Percentiles rank a stretch among this genome's conserved stretches.
Evolutionary conservation across 2,113 vertebrate species (phyloP).

Genomic region (Azemiops feae): DNA sequence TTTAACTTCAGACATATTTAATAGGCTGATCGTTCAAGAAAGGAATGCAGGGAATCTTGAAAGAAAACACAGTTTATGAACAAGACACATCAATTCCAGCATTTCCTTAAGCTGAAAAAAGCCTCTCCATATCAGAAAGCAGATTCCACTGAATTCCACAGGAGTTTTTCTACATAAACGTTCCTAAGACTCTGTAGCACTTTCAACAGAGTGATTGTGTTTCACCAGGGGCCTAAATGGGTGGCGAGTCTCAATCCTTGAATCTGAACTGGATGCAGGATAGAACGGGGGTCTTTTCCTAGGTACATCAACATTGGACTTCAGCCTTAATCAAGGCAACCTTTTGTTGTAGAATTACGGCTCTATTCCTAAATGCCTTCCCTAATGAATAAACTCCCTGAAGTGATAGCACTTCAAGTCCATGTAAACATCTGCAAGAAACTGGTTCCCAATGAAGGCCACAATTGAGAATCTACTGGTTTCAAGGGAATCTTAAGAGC

Average conservation of each 20-base stretch:
- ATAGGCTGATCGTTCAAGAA: neutral
- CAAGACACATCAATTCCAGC: slow-evolving; percentile 25
- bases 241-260: neutral
- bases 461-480: neutral
- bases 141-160: neutral
- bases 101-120: neutral
- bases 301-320: neutral
- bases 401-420: neutral
- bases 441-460: neutral
- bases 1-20: slow-evolving; percentile 4
- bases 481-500: neutral
- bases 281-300: neutral
- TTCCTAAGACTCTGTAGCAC: neutral
- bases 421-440: neutral
- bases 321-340: neutral
- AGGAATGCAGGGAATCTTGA: neutral
- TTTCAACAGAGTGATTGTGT: neutral
- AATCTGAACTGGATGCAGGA: neutral
- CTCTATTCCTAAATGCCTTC: neutral
- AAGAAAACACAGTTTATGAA: slow-evolving; percentile 20
- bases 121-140: neutral
- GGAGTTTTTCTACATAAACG: neutral
- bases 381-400: neutral
- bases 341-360: neutral
- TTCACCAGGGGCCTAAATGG: neutral